Conservation (phyloP, 2,888 invertebrate species). For the Xylophagus ater region DNA sequence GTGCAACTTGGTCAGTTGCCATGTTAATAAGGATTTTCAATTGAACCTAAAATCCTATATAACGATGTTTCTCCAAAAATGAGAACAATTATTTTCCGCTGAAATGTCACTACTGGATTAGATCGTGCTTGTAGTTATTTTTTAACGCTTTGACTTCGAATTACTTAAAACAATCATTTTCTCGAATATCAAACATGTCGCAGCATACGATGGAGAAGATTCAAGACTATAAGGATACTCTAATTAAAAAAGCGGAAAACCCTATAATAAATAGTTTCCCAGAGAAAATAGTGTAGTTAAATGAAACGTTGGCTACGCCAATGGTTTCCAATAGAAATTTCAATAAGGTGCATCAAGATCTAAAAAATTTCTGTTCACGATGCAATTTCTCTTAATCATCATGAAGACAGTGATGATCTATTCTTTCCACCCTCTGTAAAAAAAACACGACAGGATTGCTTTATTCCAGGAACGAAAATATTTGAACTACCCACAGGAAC, state of each 20-base stretch:
- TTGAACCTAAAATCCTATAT: too few species aligned
- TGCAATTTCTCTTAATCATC: conserved; percentile 45
- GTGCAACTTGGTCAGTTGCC: too few species aligned
- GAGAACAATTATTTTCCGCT: too few species aligned
- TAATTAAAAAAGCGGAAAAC: conserved; percentile 80
- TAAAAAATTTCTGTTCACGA: conserved; percentile 88
- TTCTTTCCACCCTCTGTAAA: conserved; percentile 58
- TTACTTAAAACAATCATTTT: too few species aligned
- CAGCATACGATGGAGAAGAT: conserved; percentile 46
- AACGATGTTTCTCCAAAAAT: too few species aligned
- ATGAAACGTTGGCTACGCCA: conserved; percentile 72
- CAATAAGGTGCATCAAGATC: conserved; percentile 53
- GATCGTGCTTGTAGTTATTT: too few species aligned
- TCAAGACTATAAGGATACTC: conserved; percentile 79
- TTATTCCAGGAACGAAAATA: conserved; percentile 50
- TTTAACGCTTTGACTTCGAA: too few species aligned
- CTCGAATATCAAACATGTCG: too few species aligned
- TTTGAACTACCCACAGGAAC: conserved; percentile 73
- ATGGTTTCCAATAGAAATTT: conserved; percentile 71
- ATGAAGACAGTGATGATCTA: conserved; percentile 38
- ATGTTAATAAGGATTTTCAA: too few species aligned
- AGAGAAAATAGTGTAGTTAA: conserved; percentile 82
- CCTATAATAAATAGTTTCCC: conserved; percentile 85
- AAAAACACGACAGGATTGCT: conserved; percentile 39
- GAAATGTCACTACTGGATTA: too few species aligned